Evolutionary conservation across 2,113 vertebrate species (phyloP), one percentile per base, ranked within the genome.

Genomic region (Pelusios castaneus): DNA sequence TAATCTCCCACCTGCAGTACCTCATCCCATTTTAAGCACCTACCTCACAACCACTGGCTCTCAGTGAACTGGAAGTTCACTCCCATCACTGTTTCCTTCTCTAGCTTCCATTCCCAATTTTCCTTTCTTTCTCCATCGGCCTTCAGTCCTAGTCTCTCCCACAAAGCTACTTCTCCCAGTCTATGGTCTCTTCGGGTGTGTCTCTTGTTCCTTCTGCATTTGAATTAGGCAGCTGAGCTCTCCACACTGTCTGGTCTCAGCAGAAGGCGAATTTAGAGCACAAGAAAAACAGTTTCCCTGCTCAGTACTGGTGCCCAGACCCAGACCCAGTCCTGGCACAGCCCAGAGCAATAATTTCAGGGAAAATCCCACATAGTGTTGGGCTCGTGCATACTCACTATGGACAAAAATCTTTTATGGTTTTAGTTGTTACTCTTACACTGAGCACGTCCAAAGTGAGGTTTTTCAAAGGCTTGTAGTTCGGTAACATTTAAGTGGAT

Each of bases 171-270:
- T 81, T 29, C 2, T 81, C 22, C 67, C 56, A 12, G 29, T 84
- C 16, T 86, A 4, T 19, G 79, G 22, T 0, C 5, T 13, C 85
- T 0, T 0, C 54, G 77, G 49, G 2, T 19, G 81, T 43, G 54
- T 77, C 31, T 67, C 7, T 0, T 82, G 81, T 79, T 55, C 6
- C 22, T 73, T 73, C 76, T 84, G 7, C 11, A 22, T 52, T 85
- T 80, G 34, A 13, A 29, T 2, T 24, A 34, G 63, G 10, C n/a
- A 88, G 45, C n/a, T 87, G 86, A 73, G 86, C 47, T 5, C 14
- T 85, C 56, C 21, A 7, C 38, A n/a, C 10, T 22, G 34, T 3
- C 8, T 12, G 24, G 34, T 31, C 31, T 16, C 34, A n/a, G 7
- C n/a, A 67, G 22, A 76, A 85, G 81, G 24, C 3, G 4, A 43